These are phyloP conservation scores for Corythornis cristatus DNA, from an alignment of 2,113 vertebrate genomes.

Conservation along the genomic window DNA sequence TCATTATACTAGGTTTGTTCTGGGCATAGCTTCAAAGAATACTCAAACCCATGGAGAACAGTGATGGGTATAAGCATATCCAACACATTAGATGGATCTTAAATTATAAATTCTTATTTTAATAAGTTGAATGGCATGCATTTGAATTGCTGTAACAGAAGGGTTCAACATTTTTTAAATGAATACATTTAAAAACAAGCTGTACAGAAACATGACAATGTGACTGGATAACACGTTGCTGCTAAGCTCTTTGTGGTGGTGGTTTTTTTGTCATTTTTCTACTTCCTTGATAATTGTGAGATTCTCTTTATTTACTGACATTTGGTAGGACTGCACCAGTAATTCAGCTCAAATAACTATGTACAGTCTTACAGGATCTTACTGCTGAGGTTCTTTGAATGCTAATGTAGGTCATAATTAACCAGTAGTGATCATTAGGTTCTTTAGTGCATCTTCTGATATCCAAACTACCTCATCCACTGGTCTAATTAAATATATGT, in stretches of 20 bases:
- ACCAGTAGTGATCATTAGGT: not conserved
- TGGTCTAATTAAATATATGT: not conserved
- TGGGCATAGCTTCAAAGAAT: not conserved
- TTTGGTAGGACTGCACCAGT: not conserved
- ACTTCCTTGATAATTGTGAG: not conserved
- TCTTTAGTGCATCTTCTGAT: not conserved
- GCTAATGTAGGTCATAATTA: slow-evolving; percentile 43
- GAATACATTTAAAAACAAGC: not conserved
- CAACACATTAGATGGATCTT: not conserved
- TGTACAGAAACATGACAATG: not conserved
- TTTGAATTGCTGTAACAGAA: not conserved
- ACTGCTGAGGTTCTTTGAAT: not conserved
- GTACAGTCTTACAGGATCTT: not conserved
- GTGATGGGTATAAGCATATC: not conserved
- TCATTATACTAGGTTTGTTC: not conserved
- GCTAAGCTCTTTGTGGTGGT: not conserved
- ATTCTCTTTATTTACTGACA: slow-evolving; percentile 15
- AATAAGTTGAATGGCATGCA: not conserved
- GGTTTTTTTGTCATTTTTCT: slow-evolving; percentile 11
- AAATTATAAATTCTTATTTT: not conserved
- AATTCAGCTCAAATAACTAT: slow-evolving; percentile 47
- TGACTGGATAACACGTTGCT: not conserved
- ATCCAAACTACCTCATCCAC: not conserved
- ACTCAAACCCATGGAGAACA: not conserved
- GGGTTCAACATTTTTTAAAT: not conserved